phyloP scores from a whole-genome alignment of 92 coral and sea anemone genomes.

The Porites lobata region DNA sequence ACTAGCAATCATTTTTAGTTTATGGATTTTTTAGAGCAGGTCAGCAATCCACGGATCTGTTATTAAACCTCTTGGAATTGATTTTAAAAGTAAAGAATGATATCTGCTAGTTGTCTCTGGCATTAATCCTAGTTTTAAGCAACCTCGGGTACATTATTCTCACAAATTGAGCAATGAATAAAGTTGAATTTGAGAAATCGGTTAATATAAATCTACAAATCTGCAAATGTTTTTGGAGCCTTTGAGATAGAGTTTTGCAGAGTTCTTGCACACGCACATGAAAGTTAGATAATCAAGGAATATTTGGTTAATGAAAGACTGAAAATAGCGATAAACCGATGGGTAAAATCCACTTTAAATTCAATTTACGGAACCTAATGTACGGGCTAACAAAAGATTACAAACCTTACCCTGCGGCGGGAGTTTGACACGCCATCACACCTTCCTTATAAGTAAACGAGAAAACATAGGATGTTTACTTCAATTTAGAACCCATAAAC shows the following conservation, averaged over 20 bases:
- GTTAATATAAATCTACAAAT: neutral
- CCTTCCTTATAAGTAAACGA: neutral
- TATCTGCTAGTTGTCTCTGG: neutral
- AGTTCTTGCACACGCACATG: neutral
- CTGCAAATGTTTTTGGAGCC: neutral
- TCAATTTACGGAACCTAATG: too few species aligned
- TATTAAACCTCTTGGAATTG: neutral
- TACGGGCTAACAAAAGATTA: too few species aligned
- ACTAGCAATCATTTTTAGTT: neutral
- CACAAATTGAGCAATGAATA: conserved; percentile 4
- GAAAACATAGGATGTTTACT: neutral
- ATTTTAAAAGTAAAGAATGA: neutral
- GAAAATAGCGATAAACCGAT: neutral
- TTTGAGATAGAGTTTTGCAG: neutral
- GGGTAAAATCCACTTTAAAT: neutral
- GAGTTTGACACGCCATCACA: conserved; percentile 5
- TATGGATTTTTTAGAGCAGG: neutral
- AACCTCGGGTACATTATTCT: neutral
- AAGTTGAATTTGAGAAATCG: conserved; percentile 5
- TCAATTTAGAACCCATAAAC: neutral
- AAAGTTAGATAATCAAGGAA: neutral
- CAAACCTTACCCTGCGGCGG: neutral
- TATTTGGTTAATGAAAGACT: neutral
- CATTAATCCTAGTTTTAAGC: neutral
- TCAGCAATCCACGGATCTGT: conserved; percentile 2